Percentiles rank a stretch among this genome's conserved stretches.
Conservation (phyloP, 1,140 invertebrate species). For the Drosophila melanica region DNA sequence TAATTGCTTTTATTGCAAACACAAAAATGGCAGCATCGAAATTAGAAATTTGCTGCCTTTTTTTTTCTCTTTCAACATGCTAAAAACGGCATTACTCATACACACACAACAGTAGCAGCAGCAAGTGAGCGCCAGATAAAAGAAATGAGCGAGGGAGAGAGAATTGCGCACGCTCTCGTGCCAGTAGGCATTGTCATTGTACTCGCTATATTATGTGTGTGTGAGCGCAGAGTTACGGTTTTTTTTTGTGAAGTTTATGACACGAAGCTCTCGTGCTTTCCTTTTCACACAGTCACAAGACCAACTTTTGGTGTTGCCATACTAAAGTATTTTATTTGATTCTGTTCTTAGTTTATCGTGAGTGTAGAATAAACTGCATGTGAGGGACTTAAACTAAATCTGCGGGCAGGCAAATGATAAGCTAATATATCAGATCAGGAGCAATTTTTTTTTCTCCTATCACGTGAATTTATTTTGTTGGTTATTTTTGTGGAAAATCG, state of each 20-base stretch:
- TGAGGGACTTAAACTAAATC: constrained; percentile 19
- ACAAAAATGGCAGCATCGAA: constrained; percentile 56
- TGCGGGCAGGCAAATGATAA: constrained; percentile 2
- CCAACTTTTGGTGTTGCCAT: constrained; percentile 70
- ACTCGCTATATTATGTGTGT: constrained; percentile 5
- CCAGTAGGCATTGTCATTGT: constrained; percentile 41
- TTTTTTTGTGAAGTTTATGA: constrained; percentile 66
- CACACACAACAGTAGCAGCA: constrained; percentile 34
- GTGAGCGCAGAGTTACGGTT: constrained; percentile 57
- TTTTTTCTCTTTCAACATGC: constrained; percentile 54
- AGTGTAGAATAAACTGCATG: constrained; percentile 21
- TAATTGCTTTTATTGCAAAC: constrained; percentile 50
- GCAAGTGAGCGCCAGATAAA: constrained; percentile 38
- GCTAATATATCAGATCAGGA: background rate
- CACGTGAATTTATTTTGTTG: constrained; percentile 21
- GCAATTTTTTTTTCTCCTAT: constrained; percentile 15
- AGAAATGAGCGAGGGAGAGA: constrained; percentile 23
- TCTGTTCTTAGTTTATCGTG: constrained; percentile 23
- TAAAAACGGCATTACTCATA: constrained; percentile 75
- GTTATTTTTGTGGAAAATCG: constrained; percentile 16
- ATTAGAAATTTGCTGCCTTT: constrained; percentile 53
- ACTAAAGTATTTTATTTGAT: constrained; percentile 40
- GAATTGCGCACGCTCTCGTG: constrained; percentile 54
- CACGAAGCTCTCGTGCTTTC: constrained; percentile 60
- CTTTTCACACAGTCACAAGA: constrained; percentile 76